These are phyloP conservation scores for Nudaria mundana DNA, from an alignment of 2,888 invertebrate species.

Conservation along the genomic window DNA sequence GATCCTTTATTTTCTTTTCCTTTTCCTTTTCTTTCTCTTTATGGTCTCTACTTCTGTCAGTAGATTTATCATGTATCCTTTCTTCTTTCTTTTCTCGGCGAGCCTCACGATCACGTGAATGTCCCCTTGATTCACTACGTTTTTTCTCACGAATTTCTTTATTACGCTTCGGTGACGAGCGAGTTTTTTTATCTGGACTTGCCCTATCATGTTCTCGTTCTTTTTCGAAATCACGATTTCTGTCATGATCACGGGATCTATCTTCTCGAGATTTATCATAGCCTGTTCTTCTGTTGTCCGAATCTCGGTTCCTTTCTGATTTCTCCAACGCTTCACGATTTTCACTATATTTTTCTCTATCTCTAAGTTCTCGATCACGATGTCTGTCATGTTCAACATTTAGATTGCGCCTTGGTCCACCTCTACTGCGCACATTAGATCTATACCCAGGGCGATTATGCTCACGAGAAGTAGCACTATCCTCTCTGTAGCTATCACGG, in stretches of 20 bases:
- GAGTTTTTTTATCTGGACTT: slow-evolving; percentile 66
- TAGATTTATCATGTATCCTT: slow-evolving; percentile 62
- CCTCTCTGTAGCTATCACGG: slow-evolving; percentile 65
- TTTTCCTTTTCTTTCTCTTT: slow-evolving; percentile 83
- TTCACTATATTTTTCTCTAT: slow-evolving; percentile 64
- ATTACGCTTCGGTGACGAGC: slow-evolving; percentile 62
- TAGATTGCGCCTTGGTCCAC: slow-evolving; percentile 59
- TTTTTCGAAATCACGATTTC: slow-evolving; percentile 63
- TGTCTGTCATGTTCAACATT: slow-evolving; percentile 63
- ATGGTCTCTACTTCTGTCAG: slow-evolving; percentile 75
- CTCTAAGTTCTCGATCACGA: slow-evolving; percentile 67
- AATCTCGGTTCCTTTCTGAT: slow-evolving; percentile 64
- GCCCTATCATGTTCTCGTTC: slow-evolving; percentile 67
- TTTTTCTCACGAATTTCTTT: slow-evolving; percentile 65
- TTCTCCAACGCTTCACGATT: slow-evolving; percentile 64
- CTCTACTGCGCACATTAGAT: slow-evolving; percentile 51
- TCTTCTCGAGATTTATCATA: slow-evolving; percentile 56
- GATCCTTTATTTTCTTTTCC: slow-evolving; percentile 76
- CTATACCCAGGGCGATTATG: slow-evolving; percentile 54
- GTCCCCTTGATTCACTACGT: slow-evolving; percentile 70
- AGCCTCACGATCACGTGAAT: slow-evolving; percentile 76
- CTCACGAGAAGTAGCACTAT: slow-evolving; percentile 53
- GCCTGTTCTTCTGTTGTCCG: slow-evolving; percentile 51
- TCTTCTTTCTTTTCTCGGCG: slow-evolving; percentile 79
- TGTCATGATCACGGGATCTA: slow-evolving; percentile 52